These are phyloP conservation scores for Tapirus indicus DNA, from an alignment of 2,797 vertebrate species.

Conservation along the genomic window DNA sequence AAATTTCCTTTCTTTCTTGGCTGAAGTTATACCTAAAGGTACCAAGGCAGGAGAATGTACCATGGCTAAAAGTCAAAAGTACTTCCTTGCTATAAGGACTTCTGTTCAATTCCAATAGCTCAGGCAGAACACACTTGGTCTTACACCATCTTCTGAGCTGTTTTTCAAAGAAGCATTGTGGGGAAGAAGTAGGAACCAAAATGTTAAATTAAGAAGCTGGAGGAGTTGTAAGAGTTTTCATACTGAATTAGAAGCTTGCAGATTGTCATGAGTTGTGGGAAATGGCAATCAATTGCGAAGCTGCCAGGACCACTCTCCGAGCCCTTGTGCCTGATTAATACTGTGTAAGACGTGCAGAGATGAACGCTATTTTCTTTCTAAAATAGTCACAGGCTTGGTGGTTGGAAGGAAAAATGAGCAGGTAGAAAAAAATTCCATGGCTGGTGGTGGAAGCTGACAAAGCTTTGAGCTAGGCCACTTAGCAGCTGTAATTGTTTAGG, in stretches of 20 bases:
- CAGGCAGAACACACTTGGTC: background rate
- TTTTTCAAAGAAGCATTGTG: slow-evolving; percentile 28
- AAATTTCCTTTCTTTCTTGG: slow-evolving; percentile 50
- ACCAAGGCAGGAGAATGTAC: background rate
- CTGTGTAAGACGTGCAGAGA: background rate
- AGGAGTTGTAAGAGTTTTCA: slow-evolving; percentile 30
- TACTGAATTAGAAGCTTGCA: background rate
- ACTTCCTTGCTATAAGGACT: background rate
- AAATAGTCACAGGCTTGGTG: slow-evolving; percentile 38
- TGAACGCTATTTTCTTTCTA: slow-evolving; percentile 45
- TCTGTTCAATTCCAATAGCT: slow-evolving; percentile 39
- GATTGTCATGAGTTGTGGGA: slow-evolving; percentile 4
- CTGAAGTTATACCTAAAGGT: slow-evolving; percentile 9
- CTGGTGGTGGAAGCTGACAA: background rate
- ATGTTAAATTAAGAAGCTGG: slow-evolving; percentile 27
- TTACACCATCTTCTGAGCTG: background rate
- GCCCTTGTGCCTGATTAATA: slow-evolving; percentile 25
- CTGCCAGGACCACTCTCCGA: background rate
- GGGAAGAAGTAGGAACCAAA: slow-evolving; percentile 43
- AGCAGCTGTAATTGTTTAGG: slow-evolving; percentile 37
- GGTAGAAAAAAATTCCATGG: background rate
- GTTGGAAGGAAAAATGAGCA: slow-evolving; percentile 6
- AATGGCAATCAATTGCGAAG: background rate
- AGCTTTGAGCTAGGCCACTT: slow-evolving; percentile 1
- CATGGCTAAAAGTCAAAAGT: slow-evolving; percentile 38